Evolutionary conservation across 1,140 invertebrate species (phyloP), one percentile per base, ranked within the genome.

Genomic region (Whitmania pigra): DNA sequence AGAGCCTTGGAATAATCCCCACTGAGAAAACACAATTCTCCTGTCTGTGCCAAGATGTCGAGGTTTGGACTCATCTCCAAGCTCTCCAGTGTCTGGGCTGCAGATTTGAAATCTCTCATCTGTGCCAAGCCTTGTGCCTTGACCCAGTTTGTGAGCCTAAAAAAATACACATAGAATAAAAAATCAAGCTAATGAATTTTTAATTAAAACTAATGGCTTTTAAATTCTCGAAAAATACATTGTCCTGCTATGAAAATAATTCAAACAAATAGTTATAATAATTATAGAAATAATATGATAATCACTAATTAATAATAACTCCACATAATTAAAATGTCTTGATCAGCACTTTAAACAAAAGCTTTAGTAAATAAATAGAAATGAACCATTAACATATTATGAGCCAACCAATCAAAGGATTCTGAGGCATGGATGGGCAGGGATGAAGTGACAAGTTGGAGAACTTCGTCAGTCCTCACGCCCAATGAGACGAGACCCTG

Each of bases 1-100:
- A 63, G 22, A 63, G 57, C 57, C 20, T 63, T 63, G 57, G 29
- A 63, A 31, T 63, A 63, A 31, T 63, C 29, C 22, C 57, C 57
- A 63, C 11, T 25, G 11, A 63, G 20, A 20, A 63, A 63, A 31
- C 22, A n/a, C 57, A 63, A 25, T 13, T 63, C 57, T 13, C 22
- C 57, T 11, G 57, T 25, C 29, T 63, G 57, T 13, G 57, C 57
- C 22, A 63, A 20, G 57, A 63, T 31, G 15, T 63, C 57, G 11
- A 63, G 22, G 20, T 63, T 63, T 31, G 57, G 22, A 22, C 29
- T 22, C 22, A 22, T 63, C 9, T 63, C 57, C 57, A 63, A 13
- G 18, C 57, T 15, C 57, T 63, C 22, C 57, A 63, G 20, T n/a
- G 29, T 22, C 11, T 31, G 22, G 20, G 20, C 57, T 63, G 57